Evolutionary conservation across 1,140 invertebrate genomes (phyloP).

Genomic region (Magallana angulata): DNA sequence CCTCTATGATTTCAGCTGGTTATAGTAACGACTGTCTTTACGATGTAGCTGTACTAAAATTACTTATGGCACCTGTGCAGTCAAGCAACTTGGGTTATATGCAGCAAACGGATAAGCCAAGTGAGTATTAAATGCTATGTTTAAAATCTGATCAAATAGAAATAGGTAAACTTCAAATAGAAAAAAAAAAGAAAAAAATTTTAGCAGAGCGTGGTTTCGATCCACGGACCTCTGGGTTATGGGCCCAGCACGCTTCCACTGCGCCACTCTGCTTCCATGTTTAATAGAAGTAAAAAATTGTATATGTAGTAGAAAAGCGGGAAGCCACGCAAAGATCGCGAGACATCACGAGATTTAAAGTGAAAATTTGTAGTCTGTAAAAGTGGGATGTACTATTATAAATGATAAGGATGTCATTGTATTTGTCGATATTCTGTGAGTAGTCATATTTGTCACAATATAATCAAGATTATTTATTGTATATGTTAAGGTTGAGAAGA

Average conservation of each 20-base stretch:
- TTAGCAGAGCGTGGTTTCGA: slow-evolving; percentile 70
- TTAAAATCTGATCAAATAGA: neutral
- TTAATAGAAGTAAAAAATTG: neutral
- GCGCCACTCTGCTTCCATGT: slow-evolving; percentile 65
- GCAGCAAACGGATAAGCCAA: neutral
- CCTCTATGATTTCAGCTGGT: neutral
- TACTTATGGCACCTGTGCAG: neutral
- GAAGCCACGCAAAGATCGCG: neutral
- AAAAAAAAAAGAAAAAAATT: neutral
- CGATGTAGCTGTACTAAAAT: neutral
- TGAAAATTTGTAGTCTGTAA: neutral
- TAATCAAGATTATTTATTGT: too few species aligned
- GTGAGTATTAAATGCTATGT: neutral
- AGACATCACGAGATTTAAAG: slow-evolving; percentile 16
- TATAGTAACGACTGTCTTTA: neutral
- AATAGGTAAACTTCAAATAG: neutral
- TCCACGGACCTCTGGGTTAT: slow-evolving; percentile 71
- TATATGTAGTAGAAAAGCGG: neutral
- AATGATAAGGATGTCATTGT: too few species aligned
- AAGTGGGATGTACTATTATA: too few species aligned
- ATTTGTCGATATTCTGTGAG: too few species aligned
- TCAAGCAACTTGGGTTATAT: neutral
- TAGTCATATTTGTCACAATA: too few species aligned
- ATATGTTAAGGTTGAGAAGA: too few species aligned
- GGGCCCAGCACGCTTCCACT: slow-evolving; percentile 71